These are phyloP conservation scores for Chaetodon trifascialis DNA, from an alignment of 2,113 vertebrate genomes.

Conservation along the genomic window DNA sequence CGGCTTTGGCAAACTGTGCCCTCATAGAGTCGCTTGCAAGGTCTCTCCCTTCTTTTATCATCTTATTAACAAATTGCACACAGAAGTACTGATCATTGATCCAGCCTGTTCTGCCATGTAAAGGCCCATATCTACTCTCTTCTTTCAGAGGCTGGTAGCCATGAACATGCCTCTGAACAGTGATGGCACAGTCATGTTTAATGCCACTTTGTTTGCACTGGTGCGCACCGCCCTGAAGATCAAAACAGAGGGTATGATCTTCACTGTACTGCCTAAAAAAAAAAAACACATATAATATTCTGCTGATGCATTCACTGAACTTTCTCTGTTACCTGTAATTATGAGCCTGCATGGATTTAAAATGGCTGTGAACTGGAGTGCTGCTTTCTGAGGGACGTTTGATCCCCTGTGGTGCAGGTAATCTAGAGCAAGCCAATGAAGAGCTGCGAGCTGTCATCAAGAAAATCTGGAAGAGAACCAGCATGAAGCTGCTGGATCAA, in stretches of 20 bases:
- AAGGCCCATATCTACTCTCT: slow-evolving; percentile 32
- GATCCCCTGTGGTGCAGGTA: slow-evolving; percentile 84
- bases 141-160: slow-evolving; percentile 93
- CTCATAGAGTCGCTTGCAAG: slow-evolving; percentile 99
- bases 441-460: slow-evolving; percentile 98
- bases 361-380: slow-evolving; percentile 15
- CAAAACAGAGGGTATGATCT: slow-evolving; percentile 95
- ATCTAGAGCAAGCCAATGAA: slow-evolving; percentile 98
- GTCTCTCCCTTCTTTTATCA: slow-evolving; percentile 73
- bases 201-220: slow-evolving; percentile 97
- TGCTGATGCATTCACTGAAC: not conserved
- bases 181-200: slow-evolving; percentile 99
- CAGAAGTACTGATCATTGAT: not conserved
- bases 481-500: slow-evolving; percentile 99
- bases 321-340: not conserved
- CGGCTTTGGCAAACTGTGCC: slow-evolving; percentile 97
- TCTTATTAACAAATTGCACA: not conserved
- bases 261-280: not conserved
- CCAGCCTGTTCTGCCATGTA: not conserved
- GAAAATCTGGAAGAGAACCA: slow-evolving; percentile 99
- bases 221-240: slow-evolving; percentile 98
- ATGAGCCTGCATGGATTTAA: slow-evolving; percentile 1
- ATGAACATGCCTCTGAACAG: slow-evolving; percentile 99
- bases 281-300: not conserved
- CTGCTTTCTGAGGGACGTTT: slow-evolving; percentile 42